Base-by-base conservation (phyloP, 2,797 vertebrate species). In the Pelobates cultripes region DNA sequence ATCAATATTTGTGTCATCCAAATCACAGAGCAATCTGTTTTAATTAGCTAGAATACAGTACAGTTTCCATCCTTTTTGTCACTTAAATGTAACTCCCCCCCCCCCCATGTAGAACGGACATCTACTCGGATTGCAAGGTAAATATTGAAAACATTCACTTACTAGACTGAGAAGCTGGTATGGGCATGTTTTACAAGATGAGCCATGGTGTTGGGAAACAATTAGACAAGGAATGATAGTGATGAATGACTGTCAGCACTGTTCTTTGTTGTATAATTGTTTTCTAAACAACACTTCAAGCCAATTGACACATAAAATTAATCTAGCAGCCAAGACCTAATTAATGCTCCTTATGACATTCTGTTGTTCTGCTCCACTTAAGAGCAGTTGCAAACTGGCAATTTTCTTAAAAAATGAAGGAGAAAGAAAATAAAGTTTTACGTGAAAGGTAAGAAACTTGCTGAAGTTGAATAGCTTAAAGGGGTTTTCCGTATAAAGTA, bases 301-400 rank as follows among this genome's bases (percentile, higher is more conserved):
- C 82, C 82, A 79, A 84, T 75, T 84, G 82, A 84, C 82, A 84
- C 82, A 79, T 75, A 84, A 84, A 84, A 84, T 84, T 84, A 84
- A 84, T 84, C 82, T 84, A 79, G 77, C 82, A 84, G 73, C 66
- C 82, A 84, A 84, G 82, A 79, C 77, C 82, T 84, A 84, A 84
- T 84, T 79, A 84, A 84, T 84, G 82, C 68, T 76, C 70, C 77
- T 71, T 84, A 76, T 84, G 77, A 79, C 77, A 84, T 84, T 79
- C 82, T 63, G 43, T 67, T 75, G 82, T 84, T 84, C 77, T 84
- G 82, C 82, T 79, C 82, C 67, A 79, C n/a, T 84, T 84, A 84
- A 75, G 70, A 77, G 51, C 63, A 77, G 76, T 67, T 82, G 74
- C 69, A 82, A 77, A 72, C 61, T 79, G 60, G 66, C 60, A 60